Evolutionary conservation across 2,113 vertebrate species (phyloP).

Genomic region (Oreochromis aureus): DNA sequence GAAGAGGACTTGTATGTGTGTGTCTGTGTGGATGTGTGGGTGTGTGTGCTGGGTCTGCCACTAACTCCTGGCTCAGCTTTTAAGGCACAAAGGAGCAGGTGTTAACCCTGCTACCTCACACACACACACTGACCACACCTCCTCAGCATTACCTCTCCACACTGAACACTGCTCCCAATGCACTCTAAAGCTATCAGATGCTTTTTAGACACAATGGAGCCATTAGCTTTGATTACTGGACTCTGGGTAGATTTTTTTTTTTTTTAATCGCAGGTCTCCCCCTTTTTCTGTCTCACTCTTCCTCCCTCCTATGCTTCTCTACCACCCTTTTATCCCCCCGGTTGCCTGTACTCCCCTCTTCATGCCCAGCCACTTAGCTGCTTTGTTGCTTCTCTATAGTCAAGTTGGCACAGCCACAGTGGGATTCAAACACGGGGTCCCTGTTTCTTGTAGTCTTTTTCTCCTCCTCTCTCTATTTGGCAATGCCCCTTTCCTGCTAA

Average conservation of each 20-base stretch:
- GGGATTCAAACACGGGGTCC: conserved; percentile 62
- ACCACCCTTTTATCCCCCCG: conserved; percentile 6
- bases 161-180: not conserved
- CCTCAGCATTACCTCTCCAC: not conserved
- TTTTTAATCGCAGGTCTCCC: conserved; percentile 45
- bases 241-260: conserved; percentile 27
- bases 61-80: conserved; percentile 61
- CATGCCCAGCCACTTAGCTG: conserved; percentile 57
- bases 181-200: conserved; percentile 60
- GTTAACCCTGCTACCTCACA: conserved; percentile 65
- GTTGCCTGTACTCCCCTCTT: not conserved
- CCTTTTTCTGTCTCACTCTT: not conserved
- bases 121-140: conserved; percentile 24
- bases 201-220: conserved; percentile 65
- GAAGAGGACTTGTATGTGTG: not conserved
- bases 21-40: not conserved
- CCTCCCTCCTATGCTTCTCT: not conserved
- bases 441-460: conserved; percentile 25
- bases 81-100: conserved; percentile 86
- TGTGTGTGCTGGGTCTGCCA: conserved; percentile 21
- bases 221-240: conserved; percentile 73
- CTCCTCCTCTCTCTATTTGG: conserved; percentile 49
- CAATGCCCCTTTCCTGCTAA: conserved; percentile 75
- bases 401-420: conserved; percentile 69
- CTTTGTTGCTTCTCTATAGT: conserved; percentile 68